A percentile compares a stretch with the other conserved stretches of the same genome.
phyloP scores from a whole-genome alignment of 2,113 vertebrate species.

The Cololabis saira region DNA sequence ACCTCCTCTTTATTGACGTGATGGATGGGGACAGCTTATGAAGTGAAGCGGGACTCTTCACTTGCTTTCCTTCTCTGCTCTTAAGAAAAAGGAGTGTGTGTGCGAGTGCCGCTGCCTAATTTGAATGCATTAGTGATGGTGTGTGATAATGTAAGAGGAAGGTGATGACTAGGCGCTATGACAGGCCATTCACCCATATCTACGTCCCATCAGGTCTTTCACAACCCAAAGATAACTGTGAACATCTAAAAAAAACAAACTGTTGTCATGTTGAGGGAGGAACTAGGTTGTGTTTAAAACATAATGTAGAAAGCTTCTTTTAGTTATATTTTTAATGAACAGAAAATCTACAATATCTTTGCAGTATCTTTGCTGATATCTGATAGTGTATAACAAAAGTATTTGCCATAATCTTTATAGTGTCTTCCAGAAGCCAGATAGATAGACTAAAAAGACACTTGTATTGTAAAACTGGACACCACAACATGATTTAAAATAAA shows the following conservation, averaged over 20 bases:
- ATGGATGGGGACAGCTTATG: neutral
- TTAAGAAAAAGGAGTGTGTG: neutral
- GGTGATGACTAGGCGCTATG: constrained; percentile 52
- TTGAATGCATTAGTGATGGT: constrained; percentile 38
- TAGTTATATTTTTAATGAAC: too few species aligned
- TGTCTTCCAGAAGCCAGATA: too few species aligned
- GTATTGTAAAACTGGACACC: too few species aligned
- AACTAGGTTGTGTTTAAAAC: neutral
- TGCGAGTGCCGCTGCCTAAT: neutral
- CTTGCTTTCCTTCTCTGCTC: constrained; percentile 10
- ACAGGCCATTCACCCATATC: constrained; percentile 30
- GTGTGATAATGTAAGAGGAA: constrained; percentile 51
- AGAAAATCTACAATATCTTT: too few species aligned
- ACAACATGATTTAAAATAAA: too few species aligned
- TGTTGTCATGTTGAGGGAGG: neutral
- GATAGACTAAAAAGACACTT: too few species aligned
- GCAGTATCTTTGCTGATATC: too few species aligned
- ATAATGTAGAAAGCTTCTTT: too few species aligned
- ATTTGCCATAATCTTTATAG: too few species aligned
- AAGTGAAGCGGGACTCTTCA: neutral
- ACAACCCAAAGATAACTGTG: constrained; percentile 18
- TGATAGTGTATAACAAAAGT: too few species aligned
- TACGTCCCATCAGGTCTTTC: constrained; percentile 25
- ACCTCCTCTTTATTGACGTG: constrained; percentile 5
- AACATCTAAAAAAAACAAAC: neutral